Evolutionary conservation across 2,797 vertebrate species (phyloP).

Genomic region (Paratrypauchen microcephalus): DNA sequence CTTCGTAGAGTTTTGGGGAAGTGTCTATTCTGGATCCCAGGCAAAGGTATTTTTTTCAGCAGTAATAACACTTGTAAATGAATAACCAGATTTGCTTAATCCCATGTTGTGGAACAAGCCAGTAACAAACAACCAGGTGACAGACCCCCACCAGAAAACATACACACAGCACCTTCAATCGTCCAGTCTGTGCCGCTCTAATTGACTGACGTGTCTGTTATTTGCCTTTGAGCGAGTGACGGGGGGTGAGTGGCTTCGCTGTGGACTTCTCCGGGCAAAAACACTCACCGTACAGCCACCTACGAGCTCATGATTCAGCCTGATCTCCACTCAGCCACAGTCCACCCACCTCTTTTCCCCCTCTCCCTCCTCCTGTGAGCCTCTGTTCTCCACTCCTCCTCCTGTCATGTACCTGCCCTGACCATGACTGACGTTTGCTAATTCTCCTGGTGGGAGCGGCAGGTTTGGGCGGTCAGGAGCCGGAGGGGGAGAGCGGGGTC

Average conservation of each 20-base stretch:
- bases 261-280: constrained; percentile 46
- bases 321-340: constrained; percentile 52
- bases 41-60: too few species aligned
- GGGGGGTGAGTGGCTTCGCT: constrained; percentile 27
- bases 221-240: constrained; percentile 44
- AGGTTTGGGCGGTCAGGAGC: constrained; percentile 51
- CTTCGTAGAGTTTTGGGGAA: too few species aligned
- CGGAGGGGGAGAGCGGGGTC: constrained; percentile 39
- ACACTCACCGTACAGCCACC: constrained; percentile 37
- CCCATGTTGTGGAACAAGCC: too few species aligned
- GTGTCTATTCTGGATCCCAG: too few species aligned
- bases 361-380: constrained; percentile 24
- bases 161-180: not conserved
- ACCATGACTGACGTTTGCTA: constrained; percentile 68
- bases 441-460: constrained; percentile 50
- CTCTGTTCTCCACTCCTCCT: constrained; percentile 22
- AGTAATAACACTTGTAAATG: too few species aligned
- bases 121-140: too few species aligned
- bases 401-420: constrained; percentile 46
- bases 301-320: constrained; percentile 49
- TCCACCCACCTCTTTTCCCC: constrained; percentile 14
- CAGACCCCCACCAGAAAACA: too few species aligned
- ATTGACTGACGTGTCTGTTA: constrained; percentile 49
- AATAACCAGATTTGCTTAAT: too few species aligned
- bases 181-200: constrained; percentile 24